These are phyloP conservation scores for Lineus longissimus DNA, from an alignment of 1,140 invertebrate genomes.

Conservation along the genomic window DNA sequence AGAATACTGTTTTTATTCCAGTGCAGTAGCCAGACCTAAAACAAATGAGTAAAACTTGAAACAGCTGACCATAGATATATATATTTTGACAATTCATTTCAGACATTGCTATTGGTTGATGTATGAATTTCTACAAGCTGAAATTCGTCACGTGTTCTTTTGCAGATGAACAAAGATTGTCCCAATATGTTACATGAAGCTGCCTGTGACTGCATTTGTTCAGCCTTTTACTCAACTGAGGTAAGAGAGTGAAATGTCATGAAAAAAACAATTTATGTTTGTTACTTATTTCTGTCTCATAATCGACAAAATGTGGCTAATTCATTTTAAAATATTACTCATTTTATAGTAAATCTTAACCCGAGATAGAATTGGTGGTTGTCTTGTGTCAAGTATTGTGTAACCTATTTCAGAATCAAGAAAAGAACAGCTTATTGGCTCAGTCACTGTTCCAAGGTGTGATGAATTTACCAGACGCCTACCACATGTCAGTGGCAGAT, in stretches of 20 bases:
- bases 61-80: no score
- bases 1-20: no score
- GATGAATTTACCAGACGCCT: slow-evolving; percentile 75
- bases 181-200: slow-evolving; percentile 77
- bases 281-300: no score
- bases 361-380: neutral
- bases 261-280: neutral
- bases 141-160: no score
- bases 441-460: slow-evolving; percentile 77
- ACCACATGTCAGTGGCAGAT: slow-evolving; percentile 84
- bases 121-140: no score
- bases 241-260: slow-evolving; percentile 25
- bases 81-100: no score
- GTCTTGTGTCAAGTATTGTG: neutral
- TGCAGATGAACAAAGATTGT: slow-evolving; percentile 52
- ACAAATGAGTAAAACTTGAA: no score
- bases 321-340: slow-evolving; percentile 30
- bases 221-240: slow-evolving; percentile 60
- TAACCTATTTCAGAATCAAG: slow-evolving; percentile 62
- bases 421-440: slow-evolving; percentile 67
- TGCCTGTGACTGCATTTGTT: slow-evolving; percentile 85
- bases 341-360: neutral
- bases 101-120: no score
- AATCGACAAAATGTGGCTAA: slow-evolving; percentile 63
- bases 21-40: no score